phyloP scores from a whole-genome alignment of 2,797 vertebrate genomes.

The Cottoperca gobio region DNA sequence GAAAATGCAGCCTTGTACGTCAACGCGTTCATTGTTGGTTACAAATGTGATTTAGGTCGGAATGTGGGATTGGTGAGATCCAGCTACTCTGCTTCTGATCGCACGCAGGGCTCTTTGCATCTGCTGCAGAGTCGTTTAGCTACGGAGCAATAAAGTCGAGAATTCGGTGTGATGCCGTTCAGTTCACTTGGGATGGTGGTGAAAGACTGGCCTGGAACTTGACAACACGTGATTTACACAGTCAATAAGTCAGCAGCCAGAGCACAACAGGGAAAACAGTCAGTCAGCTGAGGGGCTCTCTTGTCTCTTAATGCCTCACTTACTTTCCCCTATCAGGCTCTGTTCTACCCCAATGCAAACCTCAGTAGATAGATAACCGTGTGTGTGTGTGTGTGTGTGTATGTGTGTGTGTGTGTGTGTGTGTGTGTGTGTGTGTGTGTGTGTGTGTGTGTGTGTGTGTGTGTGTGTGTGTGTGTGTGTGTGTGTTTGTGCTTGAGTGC shows the following conservation, averaged over 20 bases:
- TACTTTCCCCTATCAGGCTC: conserved; percentile 53
- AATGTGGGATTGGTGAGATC: conserved; percentile 69
- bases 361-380: conserved; percentile 54
- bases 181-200: conserved; percentile 45
- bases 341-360: conserved; percentile 57
- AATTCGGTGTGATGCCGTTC: conserved; percentile 58
- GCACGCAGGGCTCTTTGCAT: conserved; percentile 49
- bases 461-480: conserved; percentile 30
- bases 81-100: conserved; percentile 42
- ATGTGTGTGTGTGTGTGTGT: conserved; percentile 17
- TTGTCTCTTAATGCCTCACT: conserved; percentile 83
- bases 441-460: too few species aligned
- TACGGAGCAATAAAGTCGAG: conserved; percentile 50
- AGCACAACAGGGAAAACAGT: conserved; percentile 46
- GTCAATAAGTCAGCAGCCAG: conserved; percentile 53
- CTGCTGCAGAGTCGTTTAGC: conserved; percentile 50
- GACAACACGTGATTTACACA: conserved; percentile 57
- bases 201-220: conserved; percentile 52
- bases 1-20: conserved; percentile 53
- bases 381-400: conserved; percentile 45
- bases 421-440: conserved; percentile 38
- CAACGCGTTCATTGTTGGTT: conserved; percentile 70
- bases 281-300: conserved; percentile 71
- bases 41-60: conserved; percentile 79
- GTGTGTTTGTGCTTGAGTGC: conserved; percentile 32